Conservation (phyloP, 2,113 vertebrate species). For the Platichthys flesus region DNA sequence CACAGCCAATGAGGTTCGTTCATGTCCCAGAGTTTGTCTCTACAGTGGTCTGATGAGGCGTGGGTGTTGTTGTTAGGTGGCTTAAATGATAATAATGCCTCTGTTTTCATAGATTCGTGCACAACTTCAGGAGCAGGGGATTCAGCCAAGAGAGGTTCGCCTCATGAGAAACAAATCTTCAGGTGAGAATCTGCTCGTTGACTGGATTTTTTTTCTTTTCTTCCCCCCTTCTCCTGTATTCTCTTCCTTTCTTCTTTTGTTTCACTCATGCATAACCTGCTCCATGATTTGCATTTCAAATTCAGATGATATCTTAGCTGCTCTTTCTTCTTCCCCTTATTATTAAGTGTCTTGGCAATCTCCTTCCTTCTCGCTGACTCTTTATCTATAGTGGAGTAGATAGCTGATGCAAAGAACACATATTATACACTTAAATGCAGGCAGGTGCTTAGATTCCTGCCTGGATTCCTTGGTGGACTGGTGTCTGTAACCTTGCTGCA, state of each 20-base stretch:
- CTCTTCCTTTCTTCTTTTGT: conserved; percentile 13
- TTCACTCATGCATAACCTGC: conserved; percentile 29
- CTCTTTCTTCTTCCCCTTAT: conserved; percentile 15
- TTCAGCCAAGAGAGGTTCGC: conserved; percentile 90
- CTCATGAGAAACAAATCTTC: conserved; percentile 95
- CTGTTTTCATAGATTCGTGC: conserved; percentile 84
- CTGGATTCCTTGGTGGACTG: conserved; percentile 29
- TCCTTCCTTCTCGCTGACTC: conserved; percentile 5
- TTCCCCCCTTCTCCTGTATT: neutral
- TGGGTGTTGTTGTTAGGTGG: neutral
- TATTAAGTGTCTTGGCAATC: conserved; percentile 9
- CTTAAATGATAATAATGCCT: neutral
- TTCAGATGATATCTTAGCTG: conserved; percentile 3
- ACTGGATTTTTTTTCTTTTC: neutral
- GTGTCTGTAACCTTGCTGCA: conserved; percentile 35
- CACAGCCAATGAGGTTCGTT: conserved; percentile 87
- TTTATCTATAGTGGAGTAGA: conserved; percentile 13
- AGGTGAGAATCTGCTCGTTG: conserved; percentile 84
- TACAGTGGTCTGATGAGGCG: neutral
- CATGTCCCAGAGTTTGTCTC: neutral
- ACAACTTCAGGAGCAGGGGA: conserved; percentile 88
- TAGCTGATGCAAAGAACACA: conserved; percentile 11
- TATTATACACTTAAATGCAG: neutral
- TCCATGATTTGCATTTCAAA: conserved; percentile 18
- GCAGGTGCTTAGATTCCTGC: conserved; percentile 33